Evolutionary conservation across 1,140 invertebrate species (phyloP).

Genomic region (Drosophila funebris): DNA sequence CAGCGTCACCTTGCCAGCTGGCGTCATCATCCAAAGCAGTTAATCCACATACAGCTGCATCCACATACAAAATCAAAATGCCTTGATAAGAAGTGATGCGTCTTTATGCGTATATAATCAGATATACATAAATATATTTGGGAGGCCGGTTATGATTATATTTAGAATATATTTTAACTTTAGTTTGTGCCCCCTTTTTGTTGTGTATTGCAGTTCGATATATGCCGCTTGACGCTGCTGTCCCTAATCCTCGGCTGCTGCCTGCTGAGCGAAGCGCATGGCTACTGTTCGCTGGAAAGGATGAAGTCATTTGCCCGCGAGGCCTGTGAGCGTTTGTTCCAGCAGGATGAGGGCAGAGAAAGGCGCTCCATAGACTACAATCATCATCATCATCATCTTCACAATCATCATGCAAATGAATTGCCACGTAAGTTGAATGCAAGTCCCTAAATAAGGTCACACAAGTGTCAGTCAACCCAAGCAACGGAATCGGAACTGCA

Average conservation of each 20-base stretch:
- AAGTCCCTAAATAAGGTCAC: slow-evolving; percentile 64
- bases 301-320: slow-evolving; percentile 76
- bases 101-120: background rate
- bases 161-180: slow-evolving; percentile 35
- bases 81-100: background rate
- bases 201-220: slow-evolving; percentile 50
- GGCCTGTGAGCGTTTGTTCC: slow-evolving; percentile 74
- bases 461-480: slow-evolving; percentile 70
- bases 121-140: background rate
- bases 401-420: slow-evolving; percentile 47
- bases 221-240: slow-evolving; percentile 57
- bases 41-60: slow-evolving; percentile 41
- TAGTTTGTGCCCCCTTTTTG: slow-evolving; percentile 2
- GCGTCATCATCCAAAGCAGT: slow-evolving; percentile 54
- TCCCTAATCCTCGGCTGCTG: slow-evolving; percentile 44
- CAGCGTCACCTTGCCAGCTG: slow-evolving; percentile 37
- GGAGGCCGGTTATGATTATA: slow-evolving; percentile 5
- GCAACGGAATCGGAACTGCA: slow-evolving; percentile 61
- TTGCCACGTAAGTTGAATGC: slow-evolving; percentile 56
- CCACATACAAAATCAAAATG: slow-evolving; percentile 11
- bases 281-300: slow-evolving; percentile 67
- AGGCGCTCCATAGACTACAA: slow-evolving; percentile 60
- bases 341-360: slow-evolving; percentile 63
- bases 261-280: slow-evolving; percentile 40
- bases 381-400: slow-evolving; percentile 39